These are phyloP conservation scores for Probaryconus sp. DNA, from an alignment of 1,140 invertebrate genomes.

Conservation along the genomic window DNA sequence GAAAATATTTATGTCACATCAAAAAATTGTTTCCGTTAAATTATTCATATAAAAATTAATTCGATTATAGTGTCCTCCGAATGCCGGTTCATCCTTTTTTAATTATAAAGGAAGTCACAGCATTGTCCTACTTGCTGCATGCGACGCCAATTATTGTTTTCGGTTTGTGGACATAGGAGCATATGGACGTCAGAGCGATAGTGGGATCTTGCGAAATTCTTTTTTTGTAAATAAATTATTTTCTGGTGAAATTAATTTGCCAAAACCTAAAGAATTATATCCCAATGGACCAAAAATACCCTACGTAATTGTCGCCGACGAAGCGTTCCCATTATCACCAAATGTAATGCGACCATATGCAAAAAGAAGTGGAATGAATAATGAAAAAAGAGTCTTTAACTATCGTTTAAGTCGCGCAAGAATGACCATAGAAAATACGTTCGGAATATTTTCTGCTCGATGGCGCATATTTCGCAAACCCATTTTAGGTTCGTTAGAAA, in stretches of 20 bases:
- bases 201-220: constrained; percentile 12
- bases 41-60: constrained; percentile 1
- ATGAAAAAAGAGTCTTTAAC: constrained; percentile 67
- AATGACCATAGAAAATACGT: constrained; percentile 71
- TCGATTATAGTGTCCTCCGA: constrained; percentile 11
- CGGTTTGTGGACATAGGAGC: constrained; percentile 13
- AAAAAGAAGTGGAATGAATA: constrained; percentile 52
- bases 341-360: constrained; percentile 70
- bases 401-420: constrained; percentile 72
- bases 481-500: constrained; percentile 21
- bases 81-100: constrained; percentile 26
- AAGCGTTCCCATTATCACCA: constrained; percentile 67
- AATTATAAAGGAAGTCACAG: constrained; percentile 28
- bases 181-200: constrained; percentile 32
- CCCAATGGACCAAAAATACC: constrained; percentile 47
- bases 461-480: constrained; percentile 68
- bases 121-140: constrained; percentile 17
- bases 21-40: no score
- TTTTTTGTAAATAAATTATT: background rate
- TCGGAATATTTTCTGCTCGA: constrained; percentile 73
- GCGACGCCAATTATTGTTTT: constrained; percentile 25
- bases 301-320: constrained; percentile 67
- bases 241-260: background rate
- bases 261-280: constrained; percentile 5
- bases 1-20: constrained; percentile 1